These are phyloP conservation scores for Hirtodrosophila duncani DNA, from an alignment of 2,888 invertebrate species.

Conservation along the genomic window DNA sequence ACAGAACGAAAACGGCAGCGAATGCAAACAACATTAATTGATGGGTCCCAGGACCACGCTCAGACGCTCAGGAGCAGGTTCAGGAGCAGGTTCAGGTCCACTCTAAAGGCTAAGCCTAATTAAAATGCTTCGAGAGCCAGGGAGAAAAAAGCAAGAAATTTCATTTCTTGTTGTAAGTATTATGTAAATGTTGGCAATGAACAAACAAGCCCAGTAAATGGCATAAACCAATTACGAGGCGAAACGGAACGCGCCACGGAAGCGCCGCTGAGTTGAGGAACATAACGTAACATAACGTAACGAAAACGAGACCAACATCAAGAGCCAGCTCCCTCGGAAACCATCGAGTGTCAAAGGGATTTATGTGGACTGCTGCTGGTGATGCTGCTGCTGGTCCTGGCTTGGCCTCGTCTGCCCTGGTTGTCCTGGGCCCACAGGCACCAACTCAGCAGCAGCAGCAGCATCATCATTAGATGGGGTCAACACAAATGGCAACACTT, in stretches of 20 bases:
- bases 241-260: too few species aligned
- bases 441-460: slow-evolving; percentile 1
- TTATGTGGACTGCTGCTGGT: slow-evolving; percentile 11
- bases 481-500: slow-evolving; percentile 45
- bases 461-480: slow-evolving; percentile 17
- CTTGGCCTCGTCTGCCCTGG: not conserved
- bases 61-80: too few species aligned
- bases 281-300: too few species aligned
- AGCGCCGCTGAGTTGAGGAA: too few species aligned
- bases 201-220: slow-evolving; percentile 36
- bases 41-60: not conserved
- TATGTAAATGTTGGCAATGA: slow-evolving; percentile 30
- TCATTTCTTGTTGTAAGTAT: slow-evolving; percentile 29
- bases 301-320: not conserved
- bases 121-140: slow-evolving; percentile 26
- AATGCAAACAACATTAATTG: not conserved
- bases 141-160: slow-evolving; percentile 31
- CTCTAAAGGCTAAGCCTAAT: slow-evolving; percentile 15
- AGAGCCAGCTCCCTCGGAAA: slow-evolving; percentile 22
- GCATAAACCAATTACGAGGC: slow-evolving; percentile 44
- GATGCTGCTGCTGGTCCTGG: not conserved
- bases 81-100: too few species aligned
- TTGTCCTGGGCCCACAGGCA: too few species aligned
- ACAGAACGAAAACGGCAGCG: not conserved
- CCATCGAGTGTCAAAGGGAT: slow-evolving; percentile 36